Percentiles rank a stretch among this genome's conserved stretches.
Evolutionary conservation across 2,113 vertebrate species (phyloP).

Genomic region (Talpa occidentalis): DNA sequence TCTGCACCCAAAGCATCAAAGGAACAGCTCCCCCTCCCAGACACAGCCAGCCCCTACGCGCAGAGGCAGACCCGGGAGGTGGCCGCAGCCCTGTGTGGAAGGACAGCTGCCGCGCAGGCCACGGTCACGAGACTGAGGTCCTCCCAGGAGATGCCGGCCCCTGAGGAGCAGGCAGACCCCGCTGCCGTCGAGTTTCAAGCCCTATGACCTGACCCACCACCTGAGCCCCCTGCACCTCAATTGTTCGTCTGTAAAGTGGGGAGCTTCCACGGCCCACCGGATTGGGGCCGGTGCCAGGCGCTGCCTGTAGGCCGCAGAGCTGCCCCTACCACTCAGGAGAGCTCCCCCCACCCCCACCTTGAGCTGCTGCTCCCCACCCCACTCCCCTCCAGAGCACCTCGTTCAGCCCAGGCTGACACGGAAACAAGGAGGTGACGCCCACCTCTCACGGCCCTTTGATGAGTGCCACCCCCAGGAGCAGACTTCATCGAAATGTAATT

Average conservation of each 20-base stretch:
- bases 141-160: too few species aligned
- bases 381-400: too few species aligned
- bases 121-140: too few species aligned
- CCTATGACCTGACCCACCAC: not conserved
- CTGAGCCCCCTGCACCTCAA: not conserved
- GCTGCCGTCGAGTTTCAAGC: not conserved
- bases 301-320: accelerated
- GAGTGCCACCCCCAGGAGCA: constrained; percentile 8
- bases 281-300: not conserved
- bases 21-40: not conserved
- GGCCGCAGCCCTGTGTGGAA: accelerated
- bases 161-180: accelerated
- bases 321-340: too few species aligned
- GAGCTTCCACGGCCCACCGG: accelerated
- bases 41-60: not conserved
- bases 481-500: constrained; percentile 32
- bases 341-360: too few species aligned
- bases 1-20: not conserved
- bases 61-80: accelerated
- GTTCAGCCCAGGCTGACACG: too few species aligned
- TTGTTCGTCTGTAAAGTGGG: not conserved
- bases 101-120: not conserved
- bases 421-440: too few species aligned
- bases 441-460: not conserved
- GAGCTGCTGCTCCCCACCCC: too few species aligned